Evolutionary conservation across 2,888 invertebrate genomes (phyloP).

Genomic region (Boloria selene): DNA sequence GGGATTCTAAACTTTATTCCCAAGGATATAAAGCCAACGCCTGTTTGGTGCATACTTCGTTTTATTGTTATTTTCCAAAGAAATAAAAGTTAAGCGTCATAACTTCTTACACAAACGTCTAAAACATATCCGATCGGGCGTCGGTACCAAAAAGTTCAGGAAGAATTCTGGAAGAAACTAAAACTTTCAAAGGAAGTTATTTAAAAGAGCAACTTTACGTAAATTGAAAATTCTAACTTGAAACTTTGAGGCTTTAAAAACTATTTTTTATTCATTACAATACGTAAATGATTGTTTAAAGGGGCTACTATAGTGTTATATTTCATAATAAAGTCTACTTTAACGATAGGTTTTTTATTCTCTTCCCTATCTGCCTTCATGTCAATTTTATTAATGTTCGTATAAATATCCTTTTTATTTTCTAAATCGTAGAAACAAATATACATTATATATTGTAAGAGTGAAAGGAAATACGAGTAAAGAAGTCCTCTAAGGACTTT

Average conservation of each 20-base stretch:
- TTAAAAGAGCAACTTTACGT: slow-evolving; percentile 19
- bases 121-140: slow-evolving; percentile 8
- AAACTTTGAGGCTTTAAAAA: slow-evolving; percentile 18
- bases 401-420: too few species aligned
- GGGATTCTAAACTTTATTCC: too few species aligned
- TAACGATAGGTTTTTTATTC: too few species aligned
- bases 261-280: slow-evolving; percentile 20
- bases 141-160: slow-evolving; percentile 3
- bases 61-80: slow-evolving; percentile 2
- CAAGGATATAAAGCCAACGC: too few species aligned
- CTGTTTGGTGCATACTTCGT: not conserved
- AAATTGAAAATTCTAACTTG: slow-evolving; percentile 22
- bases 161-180: slow-evolving; percentile 19
- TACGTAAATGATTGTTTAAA: slow-evolving; percentile 18
- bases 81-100: not conserved
- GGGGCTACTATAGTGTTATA: not conserved
- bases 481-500: too few species aligned
- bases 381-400: too few species aligned
- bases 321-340: too few species aligned
- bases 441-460: too few species aligned
- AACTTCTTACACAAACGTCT: not conserved
- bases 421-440: too few species aligned
- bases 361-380: too few species aligned
- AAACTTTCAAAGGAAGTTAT: slow-evolving; percentile 21
- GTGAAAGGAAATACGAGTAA: too few species aligned